Evolutionary conservation across 1,140 invertebrate species (phyloP).

Genomic region (Arctopsyche grandis): DNA sequence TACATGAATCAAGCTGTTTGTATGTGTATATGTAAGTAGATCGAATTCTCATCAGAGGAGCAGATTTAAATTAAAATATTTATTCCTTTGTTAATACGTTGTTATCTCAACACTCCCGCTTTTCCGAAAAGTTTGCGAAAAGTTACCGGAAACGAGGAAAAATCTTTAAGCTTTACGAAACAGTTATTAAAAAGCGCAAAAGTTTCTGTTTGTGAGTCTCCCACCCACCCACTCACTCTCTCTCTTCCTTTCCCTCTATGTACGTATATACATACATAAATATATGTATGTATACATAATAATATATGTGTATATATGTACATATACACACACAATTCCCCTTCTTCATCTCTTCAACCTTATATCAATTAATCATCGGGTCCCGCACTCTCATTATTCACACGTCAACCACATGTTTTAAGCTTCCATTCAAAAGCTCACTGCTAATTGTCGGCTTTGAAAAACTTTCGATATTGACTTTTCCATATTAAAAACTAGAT

Average conservation of each 20-base stretch:
- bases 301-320: not conserved
- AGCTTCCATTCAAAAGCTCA: not conserved
- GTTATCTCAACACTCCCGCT: not conserved
- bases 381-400: constrained; percentile 17
- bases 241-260: not conserved
- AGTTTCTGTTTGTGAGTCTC: not conserved
- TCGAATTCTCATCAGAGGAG: no score
- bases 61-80: no score
- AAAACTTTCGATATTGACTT: no score
- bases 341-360: not conserved
- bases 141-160: no score
- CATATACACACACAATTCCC: not conserved
- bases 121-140: not conserved
- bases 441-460: not conserved
- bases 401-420: constrained; percentile 2
- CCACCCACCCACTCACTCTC: not conserved
- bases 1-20: no score
- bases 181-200: constrained; percentile 1
- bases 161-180: no score
- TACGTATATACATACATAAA: not conserved
- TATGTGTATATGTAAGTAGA: no score
- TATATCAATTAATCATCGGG: constrained; percentile 26
- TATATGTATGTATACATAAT: no score
- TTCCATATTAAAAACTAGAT: no score
- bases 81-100: no score